Percentiles rank a stretch among this genome's conserved stretches.
phyloP scores from a whole-genome alignment of 1,140 invertebrate species.

The Bombus consobrinus region DNA sequence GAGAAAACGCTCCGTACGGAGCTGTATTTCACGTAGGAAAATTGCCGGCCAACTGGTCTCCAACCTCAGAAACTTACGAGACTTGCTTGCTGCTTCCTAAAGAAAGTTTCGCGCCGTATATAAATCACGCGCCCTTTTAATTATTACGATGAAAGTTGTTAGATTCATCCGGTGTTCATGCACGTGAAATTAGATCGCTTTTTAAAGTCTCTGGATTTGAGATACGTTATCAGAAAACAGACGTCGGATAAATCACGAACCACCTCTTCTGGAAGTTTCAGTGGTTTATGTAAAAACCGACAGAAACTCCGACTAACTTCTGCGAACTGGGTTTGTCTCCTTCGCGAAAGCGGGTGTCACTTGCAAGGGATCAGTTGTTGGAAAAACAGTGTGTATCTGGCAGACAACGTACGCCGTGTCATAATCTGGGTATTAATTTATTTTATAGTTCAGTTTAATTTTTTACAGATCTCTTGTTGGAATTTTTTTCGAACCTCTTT shows the following conservation, averaged over 20 bases:
- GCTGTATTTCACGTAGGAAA: not conserved
- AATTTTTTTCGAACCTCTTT: not conserved
- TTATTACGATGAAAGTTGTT: too few species aligned
- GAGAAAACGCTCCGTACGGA: too few species aligned
- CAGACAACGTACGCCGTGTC: not conserved
- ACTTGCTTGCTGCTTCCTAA: not conserved
- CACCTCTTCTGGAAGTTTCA: slow-evolving; percentile 1
- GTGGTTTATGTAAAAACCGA: slow-evolving; percentile 28
- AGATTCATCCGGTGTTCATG: too few species aligned
- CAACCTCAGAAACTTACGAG: not conserved
- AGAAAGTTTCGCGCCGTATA: not conserved
- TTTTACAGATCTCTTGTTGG: not conserved
- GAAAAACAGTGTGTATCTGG: not conserved
- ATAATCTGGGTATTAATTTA: not conserved
- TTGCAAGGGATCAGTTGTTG: not conserved
- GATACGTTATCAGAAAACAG: slow-evolving; percentile 5
- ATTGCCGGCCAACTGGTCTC: not conserved
- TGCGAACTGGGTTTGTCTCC: slow-evolving; percentile 16
- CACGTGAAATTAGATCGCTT: too few species aligned
- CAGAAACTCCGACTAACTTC: slow-evolving; percentile 27
- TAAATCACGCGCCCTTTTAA: slow-evolving; percentile 9
- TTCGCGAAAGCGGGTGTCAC: slow-evolving; percentile 10
- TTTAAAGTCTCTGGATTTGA: too few species aligned
- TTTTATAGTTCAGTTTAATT: not conserved
- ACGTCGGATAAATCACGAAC: slow-evolving; percentile 26